Percentiles rank a stretch among this genome's conserved stretches.
These are phyloP conservation scores for Eilema caniola DNA, from an alignment of 2,888 invertebrate genomes.

Conservation along the genomic window DNA sequence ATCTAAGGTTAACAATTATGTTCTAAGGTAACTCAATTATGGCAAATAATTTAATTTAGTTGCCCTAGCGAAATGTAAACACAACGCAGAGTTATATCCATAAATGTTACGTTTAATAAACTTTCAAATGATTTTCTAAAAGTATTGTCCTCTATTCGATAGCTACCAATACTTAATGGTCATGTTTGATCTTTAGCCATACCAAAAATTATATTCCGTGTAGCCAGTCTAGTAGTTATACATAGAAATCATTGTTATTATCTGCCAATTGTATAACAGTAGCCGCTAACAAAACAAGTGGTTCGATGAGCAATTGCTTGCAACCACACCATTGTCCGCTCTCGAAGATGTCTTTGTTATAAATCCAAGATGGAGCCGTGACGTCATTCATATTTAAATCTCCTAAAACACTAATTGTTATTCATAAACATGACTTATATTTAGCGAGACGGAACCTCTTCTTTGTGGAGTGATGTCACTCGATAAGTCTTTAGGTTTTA, in stretches of 20 bases:
- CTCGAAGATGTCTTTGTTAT: not conserved
- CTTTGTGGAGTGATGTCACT: not conserved
- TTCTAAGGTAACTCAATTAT: too few species aligned
- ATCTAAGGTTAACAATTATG: too few species aligned
- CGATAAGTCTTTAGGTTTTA: not conserved
- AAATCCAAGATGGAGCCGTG: not conserved
- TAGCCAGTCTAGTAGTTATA: not conserved
- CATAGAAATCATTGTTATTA: not conserved
- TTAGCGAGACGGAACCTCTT: not conserved
- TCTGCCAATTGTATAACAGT: not conserved
- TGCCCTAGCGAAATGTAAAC: too few species aligned
- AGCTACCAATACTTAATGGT: not conserved
- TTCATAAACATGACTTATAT: slow-evolving; percentile 10
- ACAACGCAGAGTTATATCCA: too few species aligned
- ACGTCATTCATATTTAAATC: not conserved
- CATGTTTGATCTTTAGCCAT: not conserved
- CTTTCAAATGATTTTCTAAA: too few species aligned
- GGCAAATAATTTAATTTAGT: too few species aligned
- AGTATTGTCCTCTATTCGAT: not conserved
- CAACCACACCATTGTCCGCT: not conserved
- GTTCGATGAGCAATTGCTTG: not conserved
- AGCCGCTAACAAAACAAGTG: not conserved
- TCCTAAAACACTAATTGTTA: not conserved
- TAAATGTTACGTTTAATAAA: too few species aligned
- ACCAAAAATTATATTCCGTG: not conserved